phyloP scores from a whole-genome alignment of 92 coral and sea anemone species.

The Epizoanthus stellaris region DNA sequence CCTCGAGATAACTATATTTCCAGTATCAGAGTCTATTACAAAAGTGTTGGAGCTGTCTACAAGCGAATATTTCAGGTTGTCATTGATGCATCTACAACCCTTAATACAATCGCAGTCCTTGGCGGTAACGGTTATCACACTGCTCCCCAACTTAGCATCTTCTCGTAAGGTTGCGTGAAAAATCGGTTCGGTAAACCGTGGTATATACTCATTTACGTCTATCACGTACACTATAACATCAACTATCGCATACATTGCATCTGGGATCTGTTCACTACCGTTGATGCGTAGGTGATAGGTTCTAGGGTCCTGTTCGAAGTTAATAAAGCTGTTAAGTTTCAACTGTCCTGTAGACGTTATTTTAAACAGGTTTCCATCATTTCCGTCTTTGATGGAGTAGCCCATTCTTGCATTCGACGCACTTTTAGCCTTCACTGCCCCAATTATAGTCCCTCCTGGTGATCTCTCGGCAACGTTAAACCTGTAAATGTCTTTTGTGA shows the following conservation, averaged over 20 bases:
- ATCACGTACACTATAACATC: constrained; percentile 61
- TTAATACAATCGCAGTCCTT: constrained; percentile 87
- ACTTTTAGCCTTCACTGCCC: constrained; percentile 74
- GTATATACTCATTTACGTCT: constrained; percentile 75
- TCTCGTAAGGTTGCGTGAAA: constrained; percentile 71
- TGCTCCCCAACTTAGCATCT: constrained; percentile 63
- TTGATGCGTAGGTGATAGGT: constrained; percentile 54
- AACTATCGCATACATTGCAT: constrained; percentile 56
- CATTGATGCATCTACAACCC: constrained; percentile 71
- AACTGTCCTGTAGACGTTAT: constrained; percentile 71
- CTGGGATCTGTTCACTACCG: constrained; percentile 73
- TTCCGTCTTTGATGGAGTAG: constrained; percentile 71
- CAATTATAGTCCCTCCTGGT: constrained; percentile 69
- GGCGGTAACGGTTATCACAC: constrained; percentile 78
- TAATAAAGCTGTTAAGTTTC: constrained; percentile 64
- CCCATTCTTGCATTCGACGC: constrained; percentile 73
- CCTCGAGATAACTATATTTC: constrained; percentile 68
- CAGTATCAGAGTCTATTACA: constrained; percentile 68
- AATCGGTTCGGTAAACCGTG: constrained; percentile 67
- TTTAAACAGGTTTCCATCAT: constrained; percentile 59
- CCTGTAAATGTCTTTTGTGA: constrained; percentile 68
- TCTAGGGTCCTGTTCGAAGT: constrained; percentile 73
- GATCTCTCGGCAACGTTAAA: constrained; percentile 66
- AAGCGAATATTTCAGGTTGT: constrained; percentile 69
- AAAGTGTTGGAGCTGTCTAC: constrained; percentile 54